Conservation (phyloP, 2,113 vertebrate genomes). For the Glaucidium brasilianum region DNA sequence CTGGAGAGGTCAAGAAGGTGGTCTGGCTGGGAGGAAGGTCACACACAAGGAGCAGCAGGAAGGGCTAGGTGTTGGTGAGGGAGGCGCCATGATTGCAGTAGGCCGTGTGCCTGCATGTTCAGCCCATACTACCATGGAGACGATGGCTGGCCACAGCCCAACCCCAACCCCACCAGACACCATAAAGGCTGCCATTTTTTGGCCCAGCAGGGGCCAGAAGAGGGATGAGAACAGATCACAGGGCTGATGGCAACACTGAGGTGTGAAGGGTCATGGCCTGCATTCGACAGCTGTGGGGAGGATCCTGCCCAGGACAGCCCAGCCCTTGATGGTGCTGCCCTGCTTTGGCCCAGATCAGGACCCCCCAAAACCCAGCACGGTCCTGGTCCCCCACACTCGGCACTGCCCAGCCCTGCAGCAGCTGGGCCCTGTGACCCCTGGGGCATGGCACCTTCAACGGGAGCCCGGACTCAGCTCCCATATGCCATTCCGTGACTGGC, state of each 20-base stretch:
- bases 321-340: neutral
- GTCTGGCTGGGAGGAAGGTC: neutral
- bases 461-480: neutral
- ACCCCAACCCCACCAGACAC: neutral
- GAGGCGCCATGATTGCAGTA: neutral
- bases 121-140: neutral
- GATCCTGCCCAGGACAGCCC: neutral
- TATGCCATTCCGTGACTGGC: rapidly evolving
- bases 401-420: neutral
- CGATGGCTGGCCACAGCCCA: neutral
- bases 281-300: neutral
- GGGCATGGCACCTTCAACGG: neutral
- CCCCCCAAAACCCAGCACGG: neutral
- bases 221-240: neutral
- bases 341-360: neutral
- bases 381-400: neutral
- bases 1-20: neutral
- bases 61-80: neutral
- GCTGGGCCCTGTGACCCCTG: neutral
- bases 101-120: neutral
- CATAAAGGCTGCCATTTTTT: neutral
- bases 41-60: no score
- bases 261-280: neutral
- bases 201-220: neutral
- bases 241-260: neutral